phyloP scores from a whole-genome alignment of 2,797 vertebrate species.

The Halcyon leucocephala region DNA sequence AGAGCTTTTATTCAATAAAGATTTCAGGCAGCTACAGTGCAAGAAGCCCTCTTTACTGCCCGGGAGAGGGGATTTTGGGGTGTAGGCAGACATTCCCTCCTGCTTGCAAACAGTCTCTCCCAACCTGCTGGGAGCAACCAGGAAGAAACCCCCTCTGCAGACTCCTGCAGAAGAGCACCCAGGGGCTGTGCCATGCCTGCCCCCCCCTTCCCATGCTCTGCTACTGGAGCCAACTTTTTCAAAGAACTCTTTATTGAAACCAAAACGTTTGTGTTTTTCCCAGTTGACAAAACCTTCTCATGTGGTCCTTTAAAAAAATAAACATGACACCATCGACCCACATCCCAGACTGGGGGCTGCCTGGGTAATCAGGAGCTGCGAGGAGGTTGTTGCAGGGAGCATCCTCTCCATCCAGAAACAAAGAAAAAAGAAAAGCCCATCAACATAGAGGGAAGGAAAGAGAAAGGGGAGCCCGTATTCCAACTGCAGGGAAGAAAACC shows the following conservation, averaged over 20 bases:
- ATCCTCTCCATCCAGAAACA: not conserved
- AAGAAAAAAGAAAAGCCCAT: not conserved
- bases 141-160: not conserved
- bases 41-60: not conserved
- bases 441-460: constrained; percentile 14
- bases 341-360: not conserved
- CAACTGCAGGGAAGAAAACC: constrained; percentile 27
- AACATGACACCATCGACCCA: not conserved
- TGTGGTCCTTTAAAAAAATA: constrained; percentile 80
- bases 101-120: not conserved
- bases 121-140: not conserved
- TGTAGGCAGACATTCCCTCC: not conserved
- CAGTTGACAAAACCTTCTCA: constrained; percentile 66
- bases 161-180: not conserved
- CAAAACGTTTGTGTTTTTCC: constrained; percentile 46
- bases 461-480: not conserved
- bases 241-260: constrained; percentile 83
- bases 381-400: not conserved
- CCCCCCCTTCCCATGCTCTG: not conserved
- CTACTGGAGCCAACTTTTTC: not conserved
- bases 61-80: not conserved
- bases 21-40: constrained; percentile 44
- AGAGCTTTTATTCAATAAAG: constrained; percentile 67
- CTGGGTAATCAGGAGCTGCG: not conserved
- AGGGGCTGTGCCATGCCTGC: fast-evolving